Conservation (phyloP, 2,113 vertebrate genomes). For the Ammodytes dubius region DNA sequence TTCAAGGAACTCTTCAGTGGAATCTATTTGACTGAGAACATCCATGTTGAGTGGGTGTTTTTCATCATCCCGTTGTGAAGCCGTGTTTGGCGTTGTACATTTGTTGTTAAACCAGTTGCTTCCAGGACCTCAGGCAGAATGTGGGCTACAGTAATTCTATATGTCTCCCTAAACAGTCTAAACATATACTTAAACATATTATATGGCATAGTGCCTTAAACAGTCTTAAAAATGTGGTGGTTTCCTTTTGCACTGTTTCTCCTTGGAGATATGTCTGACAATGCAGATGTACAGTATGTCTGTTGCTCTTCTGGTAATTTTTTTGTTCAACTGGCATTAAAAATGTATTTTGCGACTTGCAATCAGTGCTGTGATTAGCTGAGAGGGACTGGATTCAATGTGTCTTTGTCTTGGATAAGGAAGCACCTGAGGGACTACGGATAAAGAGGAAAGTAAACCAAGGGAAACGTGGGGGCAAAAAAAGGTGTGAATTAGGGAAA, state of each 20-base stretch:
- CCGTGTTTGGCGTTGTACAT: background rate
- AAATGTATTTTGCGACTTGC: background rate
- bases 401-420: background rate
- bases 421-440: conserved; percentile 12
- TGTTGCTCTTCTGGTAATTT: background rate
- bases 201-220: background rate
- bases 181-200: background rate
- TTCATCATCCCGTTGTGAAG: background rate
- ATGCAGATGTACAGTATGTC: background rate
- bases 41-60: background rate
- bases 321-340: background rate
- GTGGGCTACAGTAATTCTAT: background rate
- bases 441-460: conserved; percentile 39
- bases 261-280: background rate
- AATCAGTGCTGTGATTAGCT: background rate
- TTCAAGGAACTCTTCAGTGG: background rate
- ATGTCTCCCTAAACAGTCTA: background rate
- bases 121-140: conserved; percentile 19
- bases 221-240: background rate
- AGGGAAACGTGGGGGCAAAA: conserved; percentile 1
- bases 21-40: background rate
- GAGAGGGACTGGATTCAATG: background rate
- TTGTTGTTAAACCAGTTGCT: conserved; percentile 50
- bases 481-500: conserved; percentile 37
- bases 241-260: background rate